Evolutionary conservation across 2,888 invertebrate genomes (phyloP).

Genomic region (Lasioglossum morio): DNA sequence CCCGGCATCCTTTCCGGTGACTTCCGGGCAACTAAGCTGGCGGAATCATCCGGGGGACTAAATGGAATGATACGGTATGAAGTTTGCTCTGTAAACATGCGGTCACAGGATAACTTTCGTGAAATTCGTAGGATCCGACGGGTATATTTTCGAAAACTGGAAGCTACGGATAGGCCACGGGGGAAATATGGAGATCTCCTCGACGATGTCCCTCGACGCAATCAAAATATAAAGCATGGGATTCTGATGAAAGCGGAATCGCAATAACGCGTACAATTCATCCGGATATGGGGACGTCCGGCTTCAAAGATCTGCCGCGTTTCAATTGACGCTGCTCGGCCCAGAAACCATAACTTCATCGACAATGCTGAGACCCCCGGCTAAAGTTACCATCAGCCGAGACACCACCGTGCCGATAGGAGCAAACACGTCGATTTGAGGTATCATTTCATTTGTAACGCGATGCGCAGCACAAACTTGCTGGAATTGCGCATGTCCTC

Average conservation of each 20-base stretch:
- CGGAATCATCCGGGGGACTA: not conserved
- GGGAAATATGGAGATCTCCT: not conserved
- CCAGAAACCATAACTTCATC: not conserved
- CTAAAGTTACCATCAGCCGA: not conserved
- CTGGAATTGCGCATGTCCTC: not conserved
- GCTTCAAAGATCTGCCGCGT: not conserved
- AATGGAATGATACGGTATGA: conserved; percentile 7
- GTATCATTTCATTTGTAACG: conserved; percentile 12
- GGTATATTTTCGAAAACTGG: not conserved
- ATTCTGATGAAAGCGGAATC: not conserved
- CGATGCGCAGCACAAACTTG: not conserved
- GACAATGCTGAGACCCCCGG: not conserved
- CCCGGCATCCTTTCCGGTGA: not conserved
- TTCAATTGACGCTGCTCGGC: not conserved
- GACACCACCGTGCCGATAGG: not conserved
- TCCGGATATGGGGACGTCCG: not conserved
- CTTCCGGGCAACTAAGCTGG: not conserved
- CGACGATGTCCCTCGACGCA: not conserved
- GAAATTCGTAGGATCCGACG: not conserved
- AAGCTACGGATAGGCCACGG: not conserved
- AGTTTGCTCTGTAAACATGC: not conserved
- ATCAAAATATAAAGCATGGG: conserved; percentile 11
- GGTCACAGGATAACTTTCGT: not conserved
- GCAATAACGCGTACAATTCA: not conserved
- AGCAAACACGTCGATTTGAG: conserved; percentile 11